Percentiles rank a stretch among this genome's conserved stretches.
phyloP scores from a whole-genome alignment of 2,113 vertebrate genomes.

The Neogale vison region DNA sequence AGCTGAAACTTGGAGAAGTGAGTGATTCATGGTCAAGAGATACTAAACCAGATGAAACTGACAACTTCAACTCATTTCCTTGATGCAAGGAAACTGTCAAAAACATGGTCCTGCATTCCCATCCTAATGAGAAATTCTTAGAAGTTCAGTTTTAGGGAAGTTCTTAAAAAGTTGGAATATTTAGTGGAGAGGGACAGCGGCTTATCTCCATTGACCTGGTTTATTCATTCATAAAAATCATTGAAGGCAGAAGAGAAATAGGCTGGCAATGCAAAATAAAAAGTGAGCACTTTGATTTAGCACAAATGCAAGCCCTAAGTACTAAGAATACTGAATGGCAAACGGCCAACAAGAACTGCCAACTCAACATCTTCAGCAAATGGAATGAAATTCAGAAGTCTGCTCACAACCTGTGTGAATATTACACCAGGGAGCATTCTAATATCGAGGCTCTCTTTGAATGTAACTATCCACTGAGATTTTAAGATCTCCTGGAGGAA shows the following conservation, averaged over 20 bases:
- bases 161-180: conserved; percentile 44
- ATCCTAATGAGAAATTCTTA: conserved; percentile 11
- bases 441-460: neutral
- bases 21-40: neutral
- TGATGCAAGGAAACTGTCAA: neutral
- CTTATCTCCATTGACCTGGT: conserved; percentile 63
- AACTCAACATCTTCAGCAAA: neutral
- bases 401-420: neutral
- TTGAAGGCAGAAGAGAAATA: conserved; percentile 20
- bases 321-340: neutral
- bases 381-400: neutral
- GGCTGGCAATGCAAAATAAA: neutral
- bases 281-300: neutral
- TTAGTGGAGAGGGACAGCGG: conserved; percentile 48
- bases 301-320: neutral
- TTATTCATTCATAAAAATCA: conserved; percentile 57
- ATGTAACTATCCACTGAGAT: neutral
- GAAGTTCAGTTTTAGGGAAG: conserved; percentile 52
- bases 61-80: neutral
- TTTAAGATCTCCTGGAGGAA: neutral
- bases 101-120: neutral
- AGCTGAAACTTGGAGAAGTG: neutral
- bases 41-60: neutral
- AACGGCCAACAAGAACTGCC: neutral
- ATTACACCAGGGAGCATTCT: neutral